phyloP scores from a whole-genome alignment of 2,888 invertebrate genomes.

The Aspidiotus rigidus region DNA sequence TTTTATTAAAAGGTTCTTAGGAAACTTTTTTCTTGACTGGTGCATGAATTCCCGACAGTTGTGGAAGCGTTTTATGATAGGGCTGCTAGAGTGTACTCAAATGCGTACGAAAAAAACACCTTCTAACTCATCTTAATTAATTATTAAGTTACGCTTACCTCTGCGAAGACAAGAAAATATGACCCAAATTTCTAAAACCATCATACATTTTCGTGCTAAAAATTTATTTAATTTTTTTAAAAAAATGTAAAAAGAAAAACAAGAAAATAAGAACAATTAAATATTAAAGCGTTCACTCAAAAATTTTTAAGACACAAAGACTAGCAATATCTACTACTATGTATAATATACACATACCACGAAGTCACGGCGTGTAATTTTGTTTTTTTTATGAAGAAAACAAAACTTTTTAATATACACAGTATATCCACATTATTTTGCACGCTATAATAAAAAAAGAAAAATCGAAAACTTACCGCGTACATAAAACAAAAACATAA shows the following conservation, averaged over 20 bases:
- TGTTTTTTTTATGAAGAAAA: neutral
- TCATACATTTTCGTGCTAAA: neutral
- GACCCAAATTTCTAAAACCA: neutral
- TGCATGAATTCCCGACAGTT: no score
- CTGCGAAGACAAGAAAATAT: neutral
- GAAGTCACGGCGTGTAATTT: neutral
- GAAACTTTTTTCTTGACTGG: no score
- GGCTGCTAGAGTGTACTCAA: no score
- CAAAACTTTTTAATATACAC: neutral
- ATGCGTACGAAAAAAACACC: no score
- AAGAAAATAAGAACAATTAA: neutral
- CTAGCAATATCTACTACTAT: neutral
- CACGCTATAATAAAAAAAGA: neutral
- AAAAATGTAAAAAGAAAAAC: conserved; percentile 3
- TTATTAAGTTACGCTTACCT: no score
- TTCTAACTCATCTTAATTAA: no score
- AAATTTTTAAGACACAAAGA: neutral
- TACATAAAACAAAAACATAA: neutral
- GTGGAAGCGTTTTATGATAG: no score
- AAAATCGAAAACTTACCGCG: neutral
- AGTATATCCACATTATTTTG: neutral
- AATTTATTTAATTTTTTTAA: neutral
- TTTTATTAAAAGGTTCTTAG: no score
- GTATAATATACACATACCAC: no score
- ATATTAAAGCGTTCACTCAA: conserved; percentile 2